phyloP scores from a whole-genome alignment of 2,888 invertebrate species.

The Zootermopsis nevadensis region DNA sequence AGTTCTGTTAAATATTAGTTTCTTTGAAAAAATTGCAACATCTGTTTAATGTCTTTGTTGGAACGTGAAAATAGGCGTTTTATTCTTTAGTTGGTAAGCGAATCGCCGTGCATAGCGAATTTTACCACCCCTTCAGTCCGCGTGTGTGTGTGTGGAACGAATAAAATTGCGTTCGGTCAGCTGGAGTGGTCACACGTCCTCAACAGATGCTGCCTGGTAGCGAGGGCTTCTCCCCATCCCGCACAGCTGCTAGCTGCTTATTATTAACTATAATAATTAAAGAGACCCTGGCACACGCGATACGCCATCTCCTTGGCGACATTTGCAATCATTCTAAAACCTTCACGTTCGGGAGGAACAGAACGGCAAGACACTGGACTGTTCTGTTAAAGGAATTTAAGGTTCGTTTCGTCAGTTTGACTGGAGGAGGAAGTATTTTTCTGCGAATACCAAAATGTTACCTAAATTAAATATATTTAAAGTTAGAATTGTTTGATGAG shows the following conservation, averaged over 20 bases:
- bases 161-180: constrained; percentile 26
- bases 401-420: no score
- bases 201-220: constrained; percentile 23
- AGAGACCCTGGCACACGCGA: background rate
- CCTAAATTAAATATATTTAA: no score
- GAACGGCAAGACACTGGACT: no score
- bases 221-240: background rate
- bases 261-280: constrained; percentile 35
- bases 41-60: constrained; percentile 23
- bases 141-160: constrained; percentile 5
- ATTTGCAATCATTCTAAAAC: no score
- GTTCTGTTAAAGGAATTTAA: no score
- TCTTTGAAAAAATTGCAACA: background rate
- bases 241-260: constrained; percentile 5
- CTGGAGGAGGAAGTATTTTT: no score
- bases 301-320: background rate
- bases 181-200: constrained; percentile 29
- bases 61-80: background rate
- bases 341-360: no score
- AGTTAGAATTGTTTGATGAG: no score
- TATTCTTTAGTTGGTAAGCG: background rate
- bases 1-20: background rate
- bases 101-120: background rate
- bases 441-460: no score
- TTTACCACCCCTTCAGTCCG: constrained; percentile 16